Conservation (phyloP, 2,888 invertebrate species). For the Halictus quadricinctus region DNA sequence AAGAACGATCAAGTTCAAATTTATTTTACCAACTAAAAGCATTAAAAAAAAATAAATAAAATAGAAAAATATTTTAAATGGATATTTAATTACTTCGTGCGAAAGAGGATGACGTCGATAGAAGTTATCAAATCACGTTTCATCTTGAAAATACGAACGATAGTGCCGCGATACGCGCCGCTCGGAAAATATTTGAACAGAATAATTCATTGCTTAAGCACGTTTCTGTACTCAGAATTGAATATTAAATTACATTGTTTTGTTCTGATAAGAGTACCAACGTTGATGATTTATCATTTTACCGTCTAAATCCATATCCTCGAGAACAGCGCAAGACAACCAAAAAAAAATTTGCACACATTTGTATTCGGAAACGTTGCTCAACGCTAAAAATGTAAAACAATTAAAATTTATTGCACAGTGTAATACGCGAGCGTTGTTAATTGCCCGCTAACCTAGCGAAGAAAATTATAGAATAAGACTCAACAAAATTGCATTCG, state of each 20-base stretch:
- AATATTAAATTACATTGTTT: too few relatives aligned
- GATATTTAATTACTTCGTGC: too few relatives aligned
- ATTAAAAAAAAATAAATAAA: too few relatives aligned
- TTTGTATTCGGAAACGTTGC: neutral
- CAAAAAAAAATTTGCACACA: neutral
- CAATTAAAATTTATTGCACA: neutral
- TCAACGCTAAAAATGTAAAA: neutral
- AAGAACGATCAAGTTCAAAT: too few relatives aligned
- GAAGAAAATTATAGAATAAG: neutral
- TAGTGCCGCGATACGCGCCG: neutral
- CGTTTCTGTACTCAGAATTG: neutral
- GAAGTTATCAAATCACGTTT: neutral
- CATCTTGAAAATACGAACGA: neutral
- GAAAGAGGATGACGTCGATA: neutral
- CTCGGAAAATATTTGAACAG: neutral
- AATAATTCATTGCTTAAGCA: neutral
- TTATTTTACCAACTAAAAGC: too few relatives aligned
- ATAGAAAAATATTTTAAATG: too few relatives aligned
- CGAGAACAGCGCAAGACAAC: neutral
- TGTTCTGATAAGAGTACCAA: neutral
- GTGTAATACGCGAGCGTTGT: neutral
- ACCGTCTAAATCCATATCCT: too few relatives aligned
- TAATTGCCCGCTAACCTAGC: neutral
- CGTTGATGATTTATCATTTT: neutral
- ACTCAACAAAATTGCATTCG: neutral